Evolutionary conservation across 2,888 invertebrate species (phyloP).

Genomic region (Tiliacea citrago): DNA sequence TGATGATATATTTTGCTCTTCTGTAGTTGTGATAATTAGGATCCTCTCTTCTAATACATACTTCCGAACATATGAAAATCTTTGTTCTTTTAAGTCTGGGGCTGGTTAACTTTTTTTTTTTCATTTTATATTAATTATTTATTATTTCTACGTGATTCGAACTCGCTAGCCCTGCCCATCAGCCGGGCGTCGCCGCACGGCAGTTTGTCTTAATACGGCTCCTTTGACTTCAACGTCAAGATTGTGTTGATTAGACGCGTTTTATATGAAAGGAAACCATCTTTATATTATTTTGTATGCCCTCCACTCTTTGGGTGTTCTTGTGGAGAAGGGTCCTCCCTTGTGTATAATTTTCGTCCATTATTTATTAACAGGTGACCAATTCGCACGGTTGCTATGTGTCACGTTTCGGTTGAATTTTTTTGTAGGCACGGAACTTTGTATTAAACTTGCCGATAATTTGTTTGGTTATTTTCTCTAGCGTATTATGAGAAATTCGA

Average conservation of each 20-base stretch:
- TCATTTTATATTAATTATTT: not conserved
- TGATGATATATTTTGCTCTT: not conserved
- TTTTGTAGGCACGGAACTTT: not conserved
- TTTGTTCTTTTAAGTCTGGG: not conserved
- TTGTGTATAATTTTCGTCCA: conserved; percentile 45
- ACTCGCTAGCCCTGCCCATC: conserved; percentile 56
- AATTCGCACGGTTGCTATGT: conserved; percentile 52
- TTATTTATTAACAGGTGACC: conserved; percentile 60
- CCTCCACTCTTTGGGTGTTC: conserved; percentile 27
- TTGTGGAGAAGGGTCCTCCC: conserved; percentile 30
- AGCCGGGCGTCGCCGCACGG: conserved; percentile 41
- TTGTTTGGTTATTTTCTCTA: conserved; percentile 1
- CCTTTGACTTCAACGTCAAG: conserved; percentile 62
- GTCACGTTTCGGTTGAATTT: conserved; percentile 23
- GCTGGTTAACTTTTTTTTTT: not conserved
- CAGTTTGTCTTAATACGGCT: conserved; percentile 63
- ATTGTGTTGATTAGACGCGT: conserved; percentile 58
- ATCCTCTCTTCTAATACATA: not conserved
- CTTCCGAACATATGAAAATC: not conserved
- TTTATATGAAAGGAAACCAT: conserved; percentile 44
- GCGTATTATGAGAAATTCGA: not conserved
- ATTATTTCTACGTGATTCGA: not conserved
- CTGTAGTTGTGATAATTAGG: not conserved
- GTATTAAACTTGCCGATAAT: not conserved
- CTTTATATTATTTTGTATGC: conserved; percentile 30